Conservation (phyloP, 2,888 invertebrate genomes). For the Drosophila gaucha region DNA sequence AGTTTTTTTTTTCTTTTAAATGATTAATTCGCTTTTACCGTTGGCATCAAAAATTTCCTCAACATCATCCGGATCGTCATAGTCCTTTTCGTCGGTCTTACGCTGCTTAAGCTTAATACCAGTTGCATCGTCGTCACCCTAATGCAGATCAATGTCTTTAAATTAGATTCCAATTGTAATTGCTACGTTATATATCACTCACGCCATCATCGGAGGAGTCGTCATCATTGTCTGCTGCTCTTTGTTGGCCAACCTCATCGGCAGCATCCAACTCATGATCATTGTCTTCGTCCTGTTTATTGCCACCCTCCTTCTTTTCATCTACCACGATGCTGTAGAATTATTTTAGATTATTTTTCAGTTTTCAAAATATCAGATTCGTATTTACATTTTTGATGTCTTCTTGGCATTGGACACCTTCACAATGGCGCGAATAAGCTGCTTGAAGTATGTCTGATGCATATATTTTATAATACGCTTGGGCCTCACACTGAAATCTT, state of each 20-base stretch:
- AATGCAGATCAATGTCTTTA: neutral
- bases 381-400: constrained; percentile 71
- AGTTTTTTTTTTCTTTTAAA: neutral
- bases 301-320: constrained; percentile 68
- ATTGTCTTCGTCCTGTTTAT: constrained; percentile 79
- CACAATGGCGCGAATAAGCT: constrained; percentile 88
- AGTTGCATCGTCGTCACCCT: constrained; percentile 84
- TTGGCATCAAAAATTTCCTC: constrained; percentile 86
- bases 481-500: constrained; percentile 90
- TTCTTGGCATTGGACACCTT: constrained; percentile 86
- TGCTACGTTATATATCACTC: constrained; percentile 54
- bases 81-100: constrained; percentile 88
- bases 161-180: neutral
- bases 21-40: constrained; percentile 50
- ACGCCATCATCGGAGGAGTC: constrained; percentile 83
- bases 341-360: neutral
- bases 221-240: constrained; percentile 67
- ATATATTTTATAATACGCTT: constrained; percentile 89
- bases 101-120: constrained; percentile 86
- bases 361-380: fast-evolving
- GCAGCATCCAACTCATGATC: constrained; percentile 83
- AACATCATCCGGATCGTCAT: constrained; percentile 88
- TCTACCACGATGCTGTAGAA: constrained; percentile 84
- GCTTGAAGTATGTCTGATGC: constrained; percentile 89
- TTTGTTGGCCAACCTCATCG: constrained; percentile 78